Evolutionary conservation across 2,888 invertebrate species (phyloP).

Genomic region (Disparrhopalites patrizii): DNA sequence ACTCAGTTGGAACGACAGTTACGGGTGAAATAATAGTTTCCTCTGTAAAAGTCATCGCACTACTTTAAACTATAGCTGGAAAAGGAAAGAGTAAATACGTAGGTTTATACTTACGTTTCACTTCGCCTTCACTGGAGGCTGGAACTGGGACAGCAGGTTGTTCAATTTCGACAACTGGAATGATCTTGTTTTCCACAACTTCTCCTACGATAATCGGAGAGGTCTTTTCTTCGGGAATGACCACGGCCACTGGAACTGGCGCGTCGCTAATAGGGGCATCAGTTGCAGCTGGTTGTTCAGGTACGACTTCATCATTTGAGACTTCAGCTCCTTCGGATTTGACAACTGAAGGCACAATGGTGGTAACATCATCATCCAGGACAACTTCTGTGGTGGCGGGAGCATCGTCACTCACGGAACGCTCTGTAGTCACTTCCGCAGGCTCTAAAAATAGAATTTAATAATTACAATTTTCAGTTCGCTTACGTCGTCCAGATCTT

Average conservation of each 20-base stretch:
- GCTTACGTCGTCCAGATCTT: too few relatives aligned
- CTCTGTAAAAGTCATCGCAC: too few relatives aligned
- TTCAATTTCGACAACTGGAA: slow-evolving; percentile 20
- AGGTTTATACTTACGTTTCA: slow-evolving; percentile 11
- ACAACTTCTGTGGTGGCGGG: slow-evolving; percentile 5
- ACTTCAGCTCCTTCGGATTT: background rate
- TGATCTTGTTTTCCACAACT: slow-evolving; percentile 14
- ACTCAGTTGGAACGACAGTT: too few relatives aligned
- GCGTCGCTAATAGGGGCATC: background rate
- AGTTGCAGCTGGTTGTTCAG: background rate
- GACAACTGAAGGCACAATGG: slow-evolving; percentile 2
- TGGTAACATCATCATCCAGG: slow-evolving; percentile 3
- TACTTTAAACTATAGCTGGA: too few relatives aligned
- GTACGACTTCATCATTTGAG: background rate
- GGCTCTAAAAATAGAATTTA: too few relatives aligned
- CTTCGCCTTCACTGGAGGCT: background rate
- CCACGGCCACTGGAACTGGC: background rate
- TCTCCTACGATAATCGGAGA: slow-evolving; percentile 15
- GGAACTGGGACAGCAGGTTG: background rate
- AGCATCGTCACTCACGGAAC: slow-evolving; percentile 4
- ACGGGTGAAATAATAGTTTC: too few relatives aligned
- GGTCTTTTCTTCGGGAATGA: background rate
- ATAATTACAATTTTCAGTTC: too few relatives aligned
- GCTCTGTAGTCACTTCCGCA: background rate
- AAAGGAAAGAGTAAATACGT: too few relatives aligned